phyloP scores from a whole-genome alignment of 2,888 invertebrate species.

The Agonopterix heracliana region DNA sequence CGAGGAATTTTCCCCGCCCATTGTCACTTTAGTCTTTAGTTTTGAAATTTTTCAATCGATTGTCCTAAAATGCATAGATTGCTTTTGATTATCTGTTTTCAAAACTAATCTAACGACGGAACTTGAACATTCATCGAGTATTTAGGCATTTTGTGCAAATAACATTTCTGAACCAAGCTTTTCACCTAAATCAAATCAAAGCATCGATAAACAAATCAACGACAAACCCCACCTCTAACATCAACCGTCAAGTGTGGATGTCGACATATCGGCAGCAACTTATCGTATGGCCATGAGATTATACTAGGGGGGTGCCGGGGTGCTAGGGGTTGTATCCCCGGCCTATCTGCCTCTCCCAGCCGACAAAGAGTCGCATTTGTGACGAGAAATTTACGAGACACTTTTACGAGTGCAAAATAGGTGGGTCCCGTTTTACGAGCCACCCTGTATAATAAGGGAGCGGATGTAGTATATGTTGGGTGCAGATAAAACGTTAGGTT shows the following conservation, averaged over 20 bases:
- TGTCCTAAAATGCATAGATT: too few relatives aligned
- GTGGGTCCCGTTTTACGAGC: conserved; percentile 58
- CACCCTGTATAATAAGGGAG: conserved; percentile 58
- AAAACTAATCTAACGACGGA: too few relatives aligned
- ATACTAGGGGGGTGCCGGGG: conserved; percentile 12
- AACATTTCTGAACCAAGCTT: too few relatives aligned
- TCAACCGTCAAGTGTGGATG: conserved; percentile 20
- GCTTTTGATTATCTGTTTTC: too few relatives aligned
- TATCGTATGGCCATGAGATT: conserved; percentile 13
- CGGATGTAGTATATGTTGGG: conserved; percentile 25
- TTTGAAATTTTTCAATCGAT: not conserved
- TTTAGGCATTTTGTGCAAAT: too few relatives aligned
- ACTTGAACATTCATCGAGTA: too few relatives aligned
- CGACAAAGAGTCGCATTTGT: conserved; percentile 64
- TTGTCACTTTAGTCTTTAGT: not conserved
- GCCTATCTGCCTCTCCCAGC: conserved; percentile 37
- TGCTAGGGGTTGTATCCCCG: conserved; percentile 22
- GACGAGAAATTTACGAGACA: conserved; percentile 65
- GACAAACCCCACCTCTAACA: conserved; percentile 10
- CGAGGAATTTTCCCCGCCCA: not conserved
- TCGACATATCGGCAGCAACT: conserved; percentile 30
- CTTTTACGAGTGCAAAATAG: conserved; percentile 71
- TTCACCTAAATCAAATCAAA: too few relatives aligned
- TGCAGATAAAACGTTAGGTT: conserved; percentile 13
- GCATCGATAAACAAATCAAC: too few relatives aligned